Base-by-base conservation (phyloP, 2,113 vertebrate species). In the Corythornis madagascariensis region DNA sequence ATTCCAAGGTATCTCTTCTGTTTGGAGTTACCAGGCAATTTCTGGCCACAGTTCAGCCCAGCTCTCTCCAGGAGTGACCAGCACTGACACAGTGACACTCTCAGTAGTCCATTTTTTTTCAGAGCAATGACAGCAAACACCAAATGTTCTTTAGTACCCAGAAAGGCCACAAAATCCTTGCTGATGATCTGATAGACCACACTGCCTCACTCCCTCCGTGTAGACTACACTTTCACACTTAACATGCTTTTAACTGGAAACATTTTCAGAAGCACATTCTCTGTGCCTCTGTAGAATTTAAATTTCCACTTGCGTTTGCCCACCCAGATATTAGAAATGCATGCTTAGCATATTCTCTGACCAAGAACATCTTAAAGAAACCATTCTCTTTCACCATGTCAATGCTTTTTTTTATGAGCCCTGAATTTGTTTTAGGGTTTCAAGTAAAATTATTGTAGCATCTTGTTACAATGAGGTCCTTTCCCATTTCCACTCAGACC, bases 341-440 rank as follows among this genome's bases (percentile, higher is more conserved):
- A 92, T 91, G 89, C 92, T 96, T 95, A 92, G 92, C 71, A 80
- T 94, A 92, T 94, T 92, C 91, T 69, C 50, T 90, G 94, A 93
- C 94, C 86, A 87, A 96, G 86, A 95, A 96, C 93, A 96, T 97
- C 97, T 97, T 96, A 97, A 96, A 97, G 94, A 95, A 96, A 95
- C 95, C 92, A 48, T 95, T 96, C 89, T 96, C 89, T 96, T 95
- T 96, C 92, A 95, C 95, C 92, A 80, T 96, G 95, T 93, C 94
- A 89, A 77, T 92, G 72, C 75, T 90, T 94, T 92, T 92, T 86
- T 93, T 95, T 90, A 89, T 93, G 64, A 93, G 57, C 45, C 79
- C 83, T 95, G 96, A 95, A 95, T 94, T 96, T 95, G 89, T 94
- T 95, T 94, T 92, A 91, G 77, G 90, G 85, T 96, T 95, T 94